Base-by-base conservation (phyloP, 2,888 invertebrate genomes). In the Drosophila paramelanica region DNA sequence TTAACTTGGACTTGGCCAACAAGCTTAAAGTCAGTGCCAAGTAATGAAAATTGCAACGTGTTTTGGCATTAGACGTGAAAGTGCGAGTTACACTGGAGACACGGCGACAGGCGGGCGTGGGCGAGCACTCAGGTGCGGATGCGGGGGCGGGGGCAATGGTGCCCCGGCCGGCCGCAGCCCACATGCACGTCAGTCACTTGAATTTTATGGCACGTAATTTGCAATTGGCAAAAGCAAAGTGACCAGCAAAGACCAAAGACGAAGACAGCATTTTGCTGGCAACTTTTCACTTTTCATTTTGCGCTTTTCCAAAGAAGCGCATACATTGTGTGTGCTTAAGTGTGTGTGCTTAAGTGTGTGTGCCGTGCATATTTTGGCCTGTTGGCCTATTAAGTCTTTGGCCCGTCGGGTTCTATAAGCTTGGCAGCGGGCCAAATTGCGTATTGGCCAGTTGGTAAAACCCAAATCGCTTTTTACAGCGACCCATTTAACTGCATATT, bases 211-310 rank as follows among this genome's bases (percentile, higher is more conserved):
- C 90, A 89, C 88, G 88, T 90, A 85, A 79, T 88, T 88, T 88
- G 81, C 81, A 88, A 88, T 77, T 81, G 83, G 77, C 83, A 75
- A 79, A 79, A 81, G 76, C 80, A 36, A 62, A 69, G 65, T 74
- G 75, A 56, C 68, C 75, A 77, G 55, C 49, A 59, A 57, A 13
- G 57, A 56, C 50, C 67, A 64, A 67, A 64, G 42, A 17, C 58
- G 36, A 66, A 57, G 45, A 56, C 72, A 55, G 61, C 62, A 64
- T 73, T 79, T 79, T 81, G 69, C 79, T 73, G 76, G 69, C 77
- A 90, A 81, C 91, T 89, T 90, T 90, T 91, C 91, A 91, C 91
- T 90, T 90, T 90, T 90, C 90, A 91, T 88, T 89, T 88, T 88
- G 79, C 77, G 67, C 87, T 89, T 84, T 84, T 89, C 88, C 76